Percentiles rank a stretch among this genome's conserved stretches.
phyloP scores from a whole-genome alignment of 1,140 invertebrate species.

The Dendroctonus valens region DNA sequence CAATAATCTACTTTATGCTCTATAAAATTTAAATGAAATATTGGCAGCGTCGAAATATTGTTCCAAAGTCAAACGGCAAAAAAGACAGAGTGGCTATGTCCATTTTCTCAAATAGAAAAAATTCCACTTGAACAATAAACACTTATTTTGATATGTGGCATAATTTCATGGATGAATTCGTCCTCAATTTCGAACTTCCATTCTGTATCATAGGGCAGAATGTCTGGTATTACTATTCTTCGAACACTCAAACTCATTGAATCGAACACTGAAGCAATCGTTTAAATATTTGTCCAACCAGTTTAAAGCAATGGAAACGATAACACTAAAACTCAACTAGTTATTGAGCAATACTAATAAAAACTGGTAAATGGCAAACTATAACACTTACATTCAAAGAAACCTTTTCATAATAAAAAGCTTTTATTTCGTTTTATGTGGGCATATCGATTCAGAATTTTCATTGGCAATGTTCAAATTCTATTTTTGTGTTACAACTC shows the following conservation, averaged over 20 bases:
- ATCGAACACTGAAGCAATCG: constrained; percentile 1
- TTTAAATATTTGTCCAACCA: constrained; percentile 17
- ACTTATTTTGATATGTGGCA: no score
- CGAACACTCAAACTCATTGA: background rate
- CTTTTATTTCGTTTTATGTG: constrained; percentile 20
- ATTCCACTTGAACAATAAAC: no score
- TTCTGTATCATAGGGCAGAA: background rate
- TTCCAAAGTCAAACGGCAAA: no score
- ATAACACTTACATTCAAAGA: constrained; percentile 21
- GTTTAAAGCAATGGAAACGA: constrained; percentile 13
- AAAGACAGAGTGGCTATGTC: no score
- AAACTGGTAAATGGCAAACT: constrained; percentile 17
- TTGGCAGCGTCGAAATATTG: no score
- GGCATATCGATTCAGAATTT: background rate
- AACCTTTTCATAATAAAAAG: constrained; percentile 20
- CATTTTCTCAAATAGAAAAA: no score
- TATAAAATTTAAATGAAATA: no score
- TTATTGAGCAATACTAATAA: constrained; percentile 20
- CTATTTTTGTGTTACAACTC: constrained; percentile 2
- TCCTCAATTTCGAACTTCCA: no score
- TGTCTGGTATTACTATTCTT: background rate
- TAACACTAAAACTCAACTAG: constrained; percentile 23
- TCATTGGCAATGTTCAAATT: constrained; percentile 1
- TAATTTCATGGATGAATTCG: no score
- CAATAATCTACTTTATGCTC: no score